phyloP scores from a whole-genome alignment of 2,113 vertebrate genomes.

The Clinocottus analis region DNA sequence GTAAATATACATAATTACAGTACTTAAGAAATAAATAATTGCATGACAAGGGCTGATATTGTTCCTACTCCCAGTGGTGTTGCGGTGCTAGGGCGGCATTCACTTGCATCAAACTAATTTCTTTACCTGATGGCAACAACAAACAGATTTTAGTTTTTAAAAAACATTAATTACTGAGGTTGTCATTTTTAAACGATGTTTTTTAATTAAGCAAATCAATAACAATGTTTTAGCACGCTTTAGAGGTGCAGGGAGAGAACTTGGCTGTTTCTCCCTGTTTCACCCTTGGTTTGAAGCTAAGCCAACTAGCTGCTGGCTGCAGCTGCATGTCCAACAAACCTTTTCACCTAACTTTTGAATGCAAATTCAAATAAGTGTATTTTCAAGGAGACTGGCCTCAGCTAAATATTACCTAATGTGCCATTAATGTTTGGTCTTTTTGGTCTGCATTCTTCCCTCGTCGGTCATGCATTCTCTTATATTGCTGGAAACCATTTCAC shows the following conservation, averaged over 20 bases:
- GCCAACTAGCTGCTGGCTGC: background rate
- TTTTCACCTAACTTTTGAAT: background rate
- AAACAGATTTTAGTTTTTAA: background rate
- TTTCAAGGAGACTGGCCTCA: conserved; percentile 7
- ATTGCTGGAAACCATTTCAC: conserved; percentile 29
- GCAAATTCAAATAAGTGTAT: background rate
- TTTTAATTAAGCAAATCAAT: background rate
- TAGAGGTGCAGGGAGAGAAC: background rate
- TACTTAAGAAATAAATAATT: background rate
- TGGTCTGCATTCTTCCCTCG: conserved; percentile 68
- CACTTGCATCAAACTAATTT: background rate
- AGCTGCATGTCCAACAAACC: background rate
- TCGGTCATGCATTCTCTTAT: conserved; percentile 62
- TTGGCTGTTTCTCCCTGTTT: background rate
- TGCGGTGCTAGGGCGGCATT: background rate
- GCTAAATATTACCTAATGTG: conserved; percentile 52
- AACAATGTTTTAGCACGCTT: background rate
- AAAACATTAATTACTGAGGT: background rate
- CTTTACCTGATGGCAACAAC: background rate
- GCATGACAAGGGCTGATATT: background rate
- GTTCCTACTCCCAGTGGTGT: background rate
- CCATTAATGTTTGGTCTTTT: conserved; percentile 58
- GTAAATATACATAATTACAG: background rate
- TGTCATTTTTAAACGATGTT: background rate
- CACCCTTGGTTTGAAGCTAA: background rate